Evolutionary conservation across 2,888 invertebrate genomes (phyloP).

Genomic region (Pardosa pseudoannulata): DNA sequence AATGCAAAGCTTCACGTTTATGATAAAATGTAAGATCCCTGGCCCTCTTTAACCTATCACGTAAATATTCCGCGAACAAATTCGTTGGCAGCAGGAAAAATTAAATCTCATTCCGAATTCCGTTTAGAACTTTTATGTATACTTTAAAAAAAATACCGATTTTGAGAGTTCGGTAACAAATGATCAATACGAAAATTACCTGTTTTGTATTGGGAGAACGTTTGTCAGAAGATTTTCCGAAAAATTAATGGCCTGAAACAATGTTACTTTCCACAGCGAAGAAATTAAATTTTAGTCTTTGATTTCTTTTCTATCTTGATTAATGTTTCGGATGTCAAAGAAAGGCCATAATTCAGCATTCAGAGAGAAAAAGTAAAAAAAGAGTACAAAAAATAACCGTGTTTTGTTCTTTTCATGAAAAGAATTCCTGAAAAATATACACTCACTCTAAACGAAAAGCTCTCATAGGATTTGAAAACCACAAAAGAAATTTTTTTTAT

Average conservation of each 20-base stretch:
- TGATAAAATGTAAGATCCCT: too few relatives aligned
- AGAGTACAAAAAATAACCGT: not conserved
- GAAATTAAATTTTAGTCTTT: constrained; percentile 1
- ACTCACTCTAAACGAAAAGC: not conserved
- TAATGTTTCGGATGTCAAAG: constrained; percentile 1
- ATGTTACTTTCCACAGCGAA: not conserved
- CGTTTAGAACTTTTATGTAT: too few relatives aligned
- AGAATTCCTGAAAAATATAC: not conserved
- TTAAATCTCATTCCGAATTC: too few relatives aligned
- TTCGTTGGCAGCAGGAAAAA: too few relatives aligned
- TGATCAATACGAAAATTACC: constrained; percentile 5
- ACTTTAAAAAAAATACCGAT: too few relatives aligned
- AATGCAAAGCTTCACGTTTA: too few relatives aligned
- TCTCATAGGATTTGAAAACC: not conserved
- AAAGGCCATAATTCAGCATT: constrained; percentile 5
- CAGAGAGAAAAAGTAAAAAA: not conserved
- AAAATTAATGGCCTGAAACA: not conserved
- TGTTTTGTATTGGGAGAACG: not conserved
- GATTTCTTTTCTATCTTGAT: constrained; percentile 13
- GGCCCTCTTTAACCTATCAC: too few relatives aligned
- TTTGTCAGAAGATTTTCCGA: not conserved
- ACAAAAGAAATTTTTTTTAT: not conserved
- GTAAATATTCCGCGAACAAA: too few relatives aligned
- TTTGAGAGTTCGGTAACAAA: not conserved
- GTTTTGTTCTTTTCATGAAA: not conserved